Conservation (phyloP, 2,888 invertebrate genomes). For the Eupithecia pulchellata region DNA sequence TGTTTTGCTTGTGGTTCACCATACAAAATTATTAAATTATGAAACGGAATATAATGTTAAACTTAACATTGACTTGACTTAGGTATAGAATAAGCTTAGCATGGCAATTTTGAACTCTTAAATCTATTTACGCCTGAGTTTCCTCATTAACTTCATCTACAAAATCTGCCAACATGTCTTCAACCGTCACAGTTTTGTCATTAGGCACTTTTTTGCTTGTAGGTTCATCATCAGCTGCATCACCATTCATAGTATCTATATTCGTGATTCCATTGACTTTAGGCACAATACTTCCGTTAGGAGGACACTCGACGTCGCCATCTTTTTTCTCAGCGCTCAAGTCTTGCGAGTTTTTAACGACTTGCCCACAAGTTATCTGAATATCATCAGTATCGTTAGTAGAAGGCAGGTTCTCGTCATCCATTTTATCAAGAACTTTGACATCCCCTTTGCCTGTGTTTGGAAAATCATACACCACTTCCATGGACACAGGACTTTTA, state of each 20-base stretch:
- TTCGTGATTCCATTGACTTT: slow-evolving; percentile 60
- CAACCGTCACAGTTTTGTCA: slow-evolving; percentile 57
- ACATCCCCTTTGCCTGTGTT: slow-evolving; percentile 57
- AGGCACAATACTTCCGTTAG: slow-evolving; percentile 15
- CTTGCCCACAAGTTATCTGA: slow-evolving; percentile 76
- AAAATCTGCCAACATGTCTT: slow-evolving; percentile 81
- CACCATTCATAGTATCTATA: slow-evolving; percentile 49
- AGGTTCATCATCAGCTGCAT: slow-evolving; percentile 41
- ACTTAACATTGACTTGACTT: neutral
- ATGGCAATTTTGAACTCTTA: slow-evolving; percentile 3
- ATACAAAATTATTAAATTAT: neutral
- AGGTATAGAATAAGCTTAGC: slow-evolving; percentile 13
- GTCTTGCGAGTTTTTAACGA: slow-evolving; percentile 61
- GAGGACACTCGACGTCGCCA: slow-evolving; percentile 37
- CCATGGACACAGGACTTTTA: slow-evolving; percentile 62
- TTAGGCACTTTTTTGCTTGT: slow-evolving; percentile 43
- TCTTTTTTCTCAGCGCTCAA: slow-evolving; percentile 42
- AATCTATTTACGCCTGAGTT: slow-evolving; percentile 46
- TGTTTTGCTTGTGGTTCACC: neutral
- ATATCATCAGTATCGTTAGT: slow-evolving; percentile 76
- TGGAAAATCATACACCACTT: slow-evolving; percentile 68
- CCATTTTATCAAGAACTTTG: slow-evolving; percentile 62
- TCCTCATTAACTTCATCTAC: slow-evolving; percentile 77
- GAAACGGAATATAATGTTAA: neutral
- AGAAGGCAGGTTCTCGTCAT: slow-evolving; percentile 72